phyloP scores from a whole-genome alignment of 2,797 vertebrate genomes.

The Tokudaia tokunoshimensis region DNA sequence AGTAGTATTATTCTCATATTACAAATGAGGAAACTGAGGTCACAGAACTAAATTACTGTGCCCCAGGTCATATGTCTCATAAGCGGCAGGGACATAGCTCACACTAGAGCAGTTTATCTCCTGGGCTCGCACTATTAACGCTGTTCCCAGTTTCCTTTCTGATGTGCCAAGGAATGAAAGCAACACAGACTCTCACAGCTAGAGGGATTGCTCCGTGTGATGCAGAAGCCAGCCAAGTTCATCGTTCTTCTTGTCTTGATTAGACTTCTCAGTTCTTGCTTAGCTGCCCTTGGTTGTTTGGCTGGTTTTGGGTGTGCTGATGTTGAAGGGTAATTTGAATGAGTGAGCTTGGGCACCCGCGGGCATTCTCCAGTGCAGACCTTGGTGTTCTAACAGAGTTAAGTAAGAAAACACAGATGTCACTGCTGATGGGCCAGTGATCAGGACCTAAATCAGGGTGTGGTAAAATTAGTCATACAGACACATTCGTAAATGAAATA shows the following conservation, averaged over 20 bases:
- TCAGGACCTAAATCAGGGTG: not conserved
- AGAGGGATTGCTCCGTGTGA: not conserved
- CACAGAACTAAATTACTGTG: not conserved
- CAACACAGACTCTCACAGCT: not conserved
- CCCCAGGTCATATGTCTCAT: not conserved
- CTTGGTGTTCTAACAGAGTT: not conserved
- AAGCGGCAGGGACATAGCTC: not conserved
- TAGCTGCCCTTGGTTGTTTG: not conserved
- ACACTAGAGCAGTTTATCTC: not conserved
- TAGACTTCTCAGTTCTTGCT: not conserved
- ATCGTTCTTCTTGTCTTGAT: slow-evolving; percentile 34
- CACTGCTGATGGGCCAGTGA: slow-evolving; percentile 16
- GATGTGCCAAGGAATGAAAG: not conserved
- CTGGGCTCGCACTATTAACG: not conserved
- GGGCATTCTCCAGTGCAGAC: slow-evolving; percentile 33
- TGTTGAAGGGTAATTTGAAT: slow-evolving; percentile 39
- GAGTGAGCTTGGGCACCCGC: not conserved
- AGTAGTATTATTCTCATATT: not conserved
- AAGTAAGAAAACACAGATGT: slow-evolving; percentile 38
- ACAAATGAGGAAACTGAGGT: slow-evolving; percentile 18
- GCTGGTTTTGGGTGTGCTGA: slow-evolving; percentile 11
- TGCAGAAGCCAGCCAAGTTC: not conserved
- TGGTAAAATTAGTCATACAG: not conserved
- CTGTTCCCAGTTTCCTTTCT: not conserved
- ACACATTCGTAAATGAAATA: not conserved